Conservation (phyloP, 2,797 vertebrate genomes). For the Thamnophis elegans region DNA sequence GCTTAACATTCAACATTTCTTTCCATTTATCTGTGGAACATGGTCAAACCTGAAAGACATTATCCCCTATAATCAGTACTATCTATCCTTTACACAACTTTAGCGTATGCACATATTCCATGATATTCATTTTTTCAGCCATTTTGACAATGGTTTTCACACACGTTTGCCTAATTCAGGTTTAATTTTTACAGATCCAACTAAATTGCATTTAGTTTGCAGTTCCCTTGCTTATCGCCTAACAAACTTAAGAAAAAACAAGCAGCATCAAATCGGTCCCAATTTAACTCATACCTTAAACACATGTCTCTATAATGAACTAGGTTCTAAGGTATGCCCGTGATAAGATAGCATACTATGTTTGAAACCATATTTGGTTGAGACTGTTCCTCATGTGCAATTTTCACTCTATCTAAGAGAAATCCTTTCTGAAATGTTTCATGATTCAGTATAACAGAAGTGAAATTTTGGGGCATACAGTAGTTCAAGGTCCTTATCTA, state of each 20-base stretch:
- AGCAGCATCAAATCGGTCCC: constrained; percentile 45
- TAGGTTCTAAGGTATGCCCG: neutral
- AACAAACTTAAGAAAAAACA: constrained; percentile 31
- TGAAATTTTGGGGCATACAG: constrained; percentile 25
- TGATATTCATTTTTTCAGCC: constrained; percentile 22
- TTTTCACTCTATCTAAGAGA: neutral
- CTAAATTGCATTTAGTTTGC: neutral
- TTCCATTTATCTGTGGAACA: constrained; percentile 1
- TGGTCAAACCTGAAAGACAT: constrained; percentile 1
- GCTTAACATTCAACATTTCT: constrained; percentile 19
- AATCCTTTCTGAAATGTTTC: constrained; percentile 21
- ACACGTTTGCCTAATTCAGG: constrained; percentile 8
- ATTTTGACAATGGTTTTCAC: constrained; percentile 4
- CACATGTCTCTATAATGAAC: constrained; percentile 19
- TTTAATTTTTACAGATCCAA: constrained; percentile 4
- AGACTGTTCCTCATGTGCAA: neutral
- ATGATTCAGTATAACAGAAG: constrained; percentile 8
- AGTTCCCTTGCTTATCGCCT: constrained; percentile 35
- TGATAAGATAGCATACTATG: neutral
- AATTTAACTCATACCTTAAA: constrained; percentile 3
- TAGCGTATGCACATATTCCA: neutral
- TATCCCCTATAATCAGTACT: constrained; percentile 20
- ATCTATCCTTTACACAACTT: constrained; percentile 22
- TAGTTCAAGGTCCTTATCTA: neutral
- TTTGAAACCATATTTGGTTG: neutral